phyloP scores from a whole-genome alignment of 2,888 invertebrate species.

The Chelonus formosanus region DNA sequence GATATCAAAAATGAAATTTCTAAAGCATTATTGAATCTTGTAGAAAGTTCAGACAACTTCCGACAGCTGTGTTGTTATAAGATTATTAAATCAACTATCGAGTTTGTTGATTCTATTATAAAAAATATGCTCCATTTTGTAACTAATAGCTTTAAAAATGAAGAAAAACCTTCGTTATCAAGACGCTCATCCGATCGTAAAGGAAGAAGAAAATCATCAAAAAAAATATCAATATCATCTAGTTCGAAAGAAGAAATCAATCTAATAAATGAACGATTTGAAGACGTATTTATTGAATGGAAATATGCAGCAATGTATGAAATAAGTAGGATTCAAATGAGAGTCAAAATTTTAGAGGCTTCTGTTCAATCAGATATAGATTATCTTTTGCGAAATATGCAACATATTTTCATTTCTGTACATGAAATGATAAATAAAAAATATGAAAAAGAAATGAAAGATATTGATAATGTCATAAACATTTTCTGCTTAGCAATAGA shows the following conservation, averaged over 20 bases:
- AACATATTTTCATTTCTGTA: slow-evolving; percentile 61
- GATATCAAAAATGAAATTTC: slow-evolving; percentile 35
- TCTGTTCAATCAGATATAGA: slow-evolving; percentile 65
- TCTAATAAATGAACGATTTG: background rate
- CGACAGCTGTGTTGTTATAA: slow-evolving; percentile 33
- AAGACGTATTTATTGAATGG: slow-evolving; percentile 68
- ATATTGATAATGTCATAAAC: slow-evolving; percentile 54
- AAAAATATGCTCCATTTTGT: slow-evolving; percentile 36
- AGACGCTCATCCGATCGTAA: slow-evolving; percentile 19
- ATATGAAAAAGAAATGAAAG: slow-evolving; percentile 62
- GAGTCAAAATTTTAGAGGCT: slow-evolving; percentile 62
- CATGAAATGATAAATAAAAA: slow-evolving; percentile 66
- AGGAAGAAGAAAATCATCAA: slow-evolving; percentile 26
- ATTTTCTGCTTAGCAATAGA: slow-evolving; percentile 64
- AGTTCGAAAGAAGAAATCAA: background rate
- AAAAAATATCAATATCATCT: slow-evolving; percentile 20
- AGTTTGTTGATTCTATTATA: slow-evolving; percentile 34
- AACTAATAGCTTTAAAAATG: slow-evolving; percentile 33
- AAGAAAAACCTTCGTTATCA: slow-evolving; percentile 23
- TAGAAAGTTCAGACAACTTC: slow-evolving; percentile 11
- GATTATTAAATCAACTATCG: slow-evolving; percentile 40
- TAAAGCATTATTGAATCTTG: slow-evolving; percentile 26
- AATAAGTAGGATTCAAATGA: slow-evolving; percentile 66
- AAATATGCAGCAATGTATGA: slow-evolving; percentile 69
- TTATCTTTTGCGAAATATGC: slow-evolving; percentile 66